Evolutionary conservation across 64 coral and sea anemone genomes (phyloP).

Genomic region (Acropora tenuis): DNA sequence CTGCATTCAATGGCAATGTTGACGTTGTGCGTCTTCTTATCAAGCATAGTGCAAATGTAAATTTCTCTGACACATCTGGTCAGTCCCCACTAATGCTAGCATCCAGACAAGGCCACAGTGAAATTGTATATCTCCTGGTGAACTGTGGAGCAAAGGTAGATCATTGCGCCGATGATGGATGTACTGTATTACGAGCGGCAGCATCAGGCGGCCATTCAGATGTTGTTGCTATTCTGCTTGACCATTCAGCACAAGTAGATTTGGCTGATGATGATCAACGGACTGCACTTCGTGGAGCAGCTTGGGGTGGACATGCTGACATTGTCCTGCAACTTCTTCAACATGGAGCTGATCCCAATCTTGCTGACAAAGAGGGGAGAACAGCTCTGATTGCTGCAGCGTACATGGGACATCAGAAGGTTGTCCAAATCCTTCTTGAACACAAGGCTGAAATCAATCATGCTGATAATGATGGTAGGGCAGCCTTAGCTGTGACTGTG

Average conservation of each 20-base stretch:
- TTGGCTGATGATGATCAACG: conserved; percentile 91
- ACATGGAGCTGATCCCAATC: conserved; percentile 89
- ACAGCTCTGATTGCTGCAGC: conserved; percentile 96
- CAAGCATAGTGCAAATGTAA: conserved; percentile 94
- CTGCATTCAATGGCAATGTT: conserved; percentile 85
- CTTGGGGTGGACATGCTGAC: conserved; percentile 95
- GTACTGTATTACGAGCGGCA: conserved; percentile 88
- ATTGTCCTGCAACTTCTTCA: conserved; percentile 87
- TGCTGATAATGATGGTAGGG: conserved; percentile 92
- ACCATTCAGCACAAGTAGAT: conserved; percentile 86
- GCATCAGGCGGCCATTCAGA: conserved; percentile 92
- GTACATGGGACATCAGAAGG: conserved; percentile 90
- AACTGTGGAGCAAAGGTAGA: conserved; percentile 94
- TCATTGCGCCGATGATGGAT: conserved; percentile 87
- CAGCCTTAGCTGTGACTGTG: conserved; percentile 89
- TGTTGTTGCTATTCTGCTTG: conserved; percentile 88
- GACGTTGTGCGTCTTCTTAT: conserved; percentile 83
- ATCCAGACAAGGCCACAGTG: conserved; percentile 82
- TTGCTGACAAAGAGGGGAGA: conserved; percentile 89
- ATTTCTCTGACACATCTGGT: conserved; percentile 84
- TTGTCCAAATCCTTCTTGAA: conserved; percentile 86
- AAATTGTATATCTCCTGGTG: conserved; percentile 95
- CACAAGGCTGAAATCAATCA: conserved; percentile 91
- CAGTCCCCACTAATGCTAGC: conserved; percentile 93
- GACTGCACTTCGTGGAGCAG: conserved; percentile 91